Percentiles rank a stretch among this genome's conserved stretches.
Conservation (phyloP, 2,888 invertebrate species). For the Malthinus seriepunctatus region DNA sequence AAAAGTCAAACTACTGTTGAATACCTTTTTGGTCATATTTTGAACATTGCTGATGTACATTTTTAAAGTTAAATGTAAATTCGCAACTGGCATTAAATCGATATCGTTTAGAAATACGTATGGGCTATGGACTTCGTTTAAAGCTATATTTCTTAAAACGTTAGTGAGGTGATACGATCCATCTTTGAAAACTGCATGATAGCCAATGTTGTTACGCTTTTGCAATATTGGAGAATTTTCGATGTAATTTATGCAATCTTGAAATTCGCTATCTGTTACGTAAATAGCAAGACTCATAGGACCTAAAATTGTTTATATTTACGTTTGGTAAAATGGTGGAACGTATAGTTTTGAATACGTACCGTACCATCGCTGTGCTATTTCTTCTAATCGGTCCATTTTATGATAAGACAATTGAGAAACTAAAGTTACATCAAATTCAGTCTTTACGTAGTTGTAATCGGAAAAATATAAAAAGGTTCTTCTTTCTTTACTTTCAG, state of each 20-base stretch:
- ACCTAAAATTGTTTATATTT: conserved; percentile 55
- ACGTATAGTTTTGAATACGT: conserved; percentile 15
- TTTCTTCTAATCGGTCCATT: conserved; percentile 78
- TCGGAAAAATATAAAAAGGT: conserved; percentile 84
- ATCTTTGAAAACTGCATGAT: conserved; percentile 88
- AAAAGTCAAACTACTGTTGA: background rate
- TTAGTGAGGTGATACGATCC: conserved; percentile 91
- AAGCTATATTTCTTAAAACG: conserved; percentile 83
- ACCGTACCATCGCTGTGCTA: conserved; percentile 85
- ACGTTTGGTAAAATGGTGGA: no score
- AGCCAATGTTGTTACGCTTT: conserved; percentile 79
- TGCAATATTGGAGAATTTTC: conserved; percentile 73
- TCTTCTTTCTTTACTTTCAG: conserved; percentile 70
- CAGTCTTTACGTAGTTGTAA: conserved; percentile 65
- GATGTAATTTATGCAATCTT: conserved; percentile 75
- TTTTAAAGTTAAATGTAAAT: conserved; percentile 73
- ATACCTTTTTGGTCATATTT: conserved; percentile 56
- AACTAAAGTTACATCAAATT: conserved; percentile 83
- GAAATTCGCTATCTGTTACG: conserved; percentile 84
- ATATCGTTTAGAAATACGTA: conserved; percentile 87
- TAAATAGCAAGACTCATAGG: conserved; percentile 87
- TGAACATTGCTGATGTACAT: conserved; percentile 55
- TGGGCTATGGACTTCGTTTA: conserved; percentile 77
- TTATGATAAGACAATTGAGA: conserved; percentile 88
- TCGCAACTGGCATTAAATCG: conserved; percentile 86